These are phyloP conservation scores for Herminia tarsipennalis DNA, from an alignment of 2,888 invertebrate genomes.

Conservation along the genomic window DNA sequence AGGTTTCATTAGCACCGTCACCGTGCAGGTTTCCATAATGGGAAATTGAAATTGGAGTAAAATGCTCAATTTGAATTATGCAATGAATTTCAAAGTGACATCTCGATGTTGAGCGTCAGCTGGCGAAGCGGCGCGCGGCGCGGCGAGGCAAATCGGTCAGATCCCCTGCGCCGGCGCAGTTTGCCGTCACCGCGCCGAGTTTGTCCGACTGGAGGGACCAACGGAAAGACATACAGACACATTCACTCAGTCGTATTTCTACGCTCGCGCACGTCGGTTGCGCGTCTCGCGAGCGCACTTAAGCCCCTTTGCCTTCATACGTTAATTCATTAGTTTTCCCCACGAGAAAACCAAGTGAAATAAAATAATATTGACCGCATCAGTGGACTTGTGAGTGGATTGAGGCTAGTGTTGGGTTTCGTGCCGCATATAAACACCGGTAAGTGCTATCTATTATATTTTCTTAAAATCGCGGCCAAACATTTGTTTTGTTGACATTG, in stretches of 20 bases:
- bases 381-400: constrained; percentile 65
- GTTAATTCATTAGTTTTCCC: constrained; percentile 75
- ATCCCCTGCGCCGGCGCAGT: constrained; percentile 53
- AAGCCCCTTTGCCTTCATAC: constrained; percentile 41
- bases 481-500: constrained; percentile 66
- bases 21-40: too few species aligned
- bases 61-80: too few species aligned
- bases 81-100: constrained; percentile 41
- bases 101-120: constrained; percentile 35
- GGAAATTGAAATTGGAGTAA: too few species aligned
- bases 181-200: constrained; percentile 40
- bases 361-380: constrained; percentile 46
- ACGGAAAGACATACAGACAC: constrained; percentile 42
- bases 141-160: constrained; percentile 68
- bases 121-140: constrained; percentile 16
- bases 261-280: constrained; percentile 26
- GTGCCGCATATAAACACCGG: constrained; percentile 46
- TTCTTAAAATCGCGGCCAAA: constrained; percentile 47
- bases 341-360: constrained; percentile 78
- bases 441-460: constrained; percentile 54
- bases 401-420: constrained; percentile 46
- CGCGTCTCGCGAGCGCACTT: constrained; percentile 25
- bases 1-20: too few species aligned
- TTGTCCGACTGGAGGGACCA: constrained; percentile 53
- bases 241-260: constrained; percentile 54